Base-by-base conservation (phyloP, 53 echinoderm and acorn worm species). In the Temnopleurus reevesii region DNA sequence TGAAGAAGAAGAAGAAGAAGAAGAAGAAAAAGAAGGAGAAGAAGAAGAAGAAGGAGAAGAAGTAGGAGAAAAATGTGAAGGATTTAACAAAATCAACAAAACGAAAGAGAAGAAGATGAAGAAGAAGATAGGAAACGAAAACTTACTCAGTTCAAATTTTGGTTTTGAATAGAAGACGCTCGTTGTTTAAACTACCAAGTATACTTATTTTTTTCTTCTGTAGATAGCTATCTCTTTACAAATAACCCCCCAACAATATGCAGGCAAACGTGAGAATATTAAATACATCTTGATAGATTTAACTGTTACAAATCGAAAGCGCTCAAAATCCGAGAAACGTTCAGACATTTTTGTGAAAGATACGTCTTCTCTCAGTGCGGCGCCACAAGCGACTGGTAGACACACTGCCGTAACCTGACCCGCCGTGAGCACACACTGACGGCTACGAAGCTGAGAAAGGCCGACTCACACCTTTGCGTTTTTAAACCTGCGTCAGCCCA, bases 41-140 rank as follows among this genome's bases (percentile, higher is more conserved):
- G 24, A 12, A 25, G 64, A 25, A 28, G 29, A 63, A 63, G 64
- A 19, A 63, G 64, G 21, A 63, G 64, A 63, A 63, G 64, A 63
- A 63, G 64, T 12, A 63, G n/a, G 21, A 63, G 64, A 63, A 63
- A 23, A 63, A 63, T 12, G 21, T 12, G 64, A 63, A 63, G 64
- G 21, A 63, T 12, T n/a, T n/a, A 63, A 63, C 12, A 63, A 63
- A 23, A 63, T 12, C 12, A 63, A 63, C 12, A 63, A 63, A 23
- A 63, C 9, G 64, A 63, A 63, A 23, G 21, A 63, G 64, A 63
- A 63, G 64, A 63, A 63, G 64, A 63, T 12, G 64, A 63, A 63
- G 64, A 63, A 63, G 64, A 63, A 63, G 64, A 63, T n/a, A n/a
- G n/a, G n/a, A n/a, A n/a, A n/a, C n/a, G n/a, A n/a, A n/a, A n/a